Evolutionary conservation across 2,888 invertebrate genomes (phyloP).

Genomic region (Himalopsyche kuldschensis): DNA sequence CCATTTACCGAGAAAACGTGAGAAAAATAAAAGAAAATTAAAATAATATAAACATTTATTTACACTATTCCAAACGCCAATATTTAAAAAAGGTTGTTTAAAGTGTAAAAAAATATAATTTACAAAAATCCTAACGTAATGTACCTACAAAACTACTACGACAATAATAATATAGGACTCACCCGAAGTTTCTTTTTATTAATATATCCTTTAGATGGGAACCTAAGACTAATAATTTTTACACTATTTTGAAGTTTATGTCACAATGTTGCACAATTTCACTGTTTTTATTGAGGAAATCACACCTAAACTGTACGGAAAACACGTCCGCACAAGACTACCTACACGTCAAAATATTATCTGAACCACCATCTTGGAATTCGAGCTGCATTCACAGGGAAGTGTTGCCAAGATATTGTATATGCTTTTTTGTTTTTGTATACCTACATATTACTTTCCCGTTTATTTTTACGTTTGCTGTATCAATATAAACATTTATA

Average conservation of each 20-base stretch:
- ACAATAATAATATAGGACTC: constrained; percentile 13
- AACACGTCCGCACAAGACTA: constrained; percentile 16
- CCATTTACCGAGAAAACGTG: neutral
- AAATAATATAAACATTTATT: neutral
- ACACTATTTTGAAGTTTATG: neutral
- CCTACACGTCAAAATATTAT: constrained; percentile 26
- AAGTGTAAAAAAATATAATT: constrained; percentile 13
- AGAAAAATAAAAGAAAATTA: neutral
- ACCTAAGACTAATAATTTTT: constrained; percentile 13
- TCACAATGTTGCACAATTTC: constrained; percentile 10
- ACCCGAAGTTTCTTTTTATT: constrained; percentile 21
- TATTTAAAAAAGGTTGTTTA: neutral
- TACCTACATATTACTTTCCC: too few species aligned
- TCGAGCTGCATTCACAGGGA: neutral
- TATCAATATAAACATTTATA: too few species aligned
- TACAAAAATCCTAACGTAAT: constrained; percentile 6
- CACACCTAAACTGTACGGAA: constrained; percentile 19
- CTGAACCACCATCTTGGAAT: constrained; percentile 22
- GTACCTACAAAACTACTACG: neutral
- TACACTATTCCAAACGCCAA: neutral
- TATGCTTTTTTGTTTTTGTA: neutral
- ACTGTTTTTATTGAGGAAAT: constrained; percentile 16
- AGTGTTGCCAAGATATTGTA: neutral
- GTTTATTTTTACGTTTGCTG: too few species aligned
- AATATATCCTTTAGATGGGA: constrained; percentile 16